Evolutionary conservation across 1,140 invertebrate species (phyloP), one percentile per base, ranked within the genome.

Genomic region (Notospermus geniculatus): DNA sequence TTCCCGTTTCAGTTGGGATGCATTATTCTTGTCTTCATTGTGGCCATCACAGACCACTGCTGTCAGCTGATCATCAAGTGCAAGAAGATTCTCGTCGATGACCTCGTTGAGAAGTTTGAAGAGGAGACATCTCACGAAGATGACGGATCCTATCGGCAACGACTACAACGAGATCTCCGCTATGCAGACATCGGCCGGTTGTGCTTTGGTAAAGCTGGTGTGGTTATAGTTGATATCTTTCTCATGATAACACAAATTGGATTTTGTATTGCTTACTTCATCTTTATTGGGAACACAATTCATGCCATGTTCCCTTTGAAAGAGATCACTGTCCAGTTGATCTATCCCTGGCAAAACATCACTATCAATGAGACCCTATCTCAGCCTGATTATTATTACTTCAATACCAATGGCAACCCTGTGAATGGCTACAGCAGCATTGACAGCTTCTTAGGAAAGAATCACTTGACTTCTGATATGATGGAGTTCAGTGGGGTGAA

Each of bases 251-350:
- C 79, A 15, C 79, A 80, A 66, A 78, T 74, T 67, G 71, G 75
- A 28, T 78, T 76, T 41, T 77, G 74, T 66, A 64, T 77, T 11
- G 66, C 39, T 7, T 80, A 80, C 60, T 79, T 71, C 57, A 78
- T 79, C 17, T 79, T 80, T 50, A 68, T 80, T 23, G 77, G 77
- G 13, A 80, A 79, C 57, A 76, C 78, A 1, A 43, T 79, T 19
- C 59, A 66, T 53, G 59, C 68, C 1, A 43, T 76, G 53, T 77
- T 78, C 64, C 75, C 76, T 11, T 56, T 43, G 13, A 30, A 53
- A 22, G 61, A 57, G 59, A n/a, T 50, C 5, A 27, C 46, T 5
- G 55, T 32, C 36, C n/a, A 23, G 23, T 5, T 41, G 19, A 29
- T n/a, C 28, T 13, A n/a, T 32, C n/a, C 15, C 13, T 9, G 25